Base-by-base conservation (phyloP, 2,888 invertebrate species). In the Andricus curvator region DNA sequence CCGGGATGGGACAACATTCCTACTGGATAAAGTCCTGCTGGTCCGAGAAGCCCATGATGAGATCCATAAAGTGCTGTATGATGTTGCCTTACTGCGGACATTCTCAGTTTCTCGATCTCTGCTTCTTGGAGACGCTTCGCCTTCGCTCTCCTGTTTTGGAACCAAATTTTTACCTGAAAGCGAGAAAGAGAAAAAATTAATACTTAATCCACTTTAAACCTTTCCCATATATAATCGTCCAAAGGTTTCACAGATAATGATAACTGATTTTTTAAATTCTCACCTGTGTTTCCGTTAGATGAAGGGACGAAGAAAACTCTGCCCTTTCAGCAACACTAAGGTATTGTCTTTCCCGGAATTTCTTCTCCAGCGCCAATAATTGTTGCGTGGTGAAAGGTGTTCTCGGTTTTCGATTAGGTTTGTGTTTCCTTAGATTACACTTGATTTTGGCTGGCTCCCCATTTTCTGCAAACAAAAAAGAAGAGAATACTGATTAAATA, bases 361-460 rank as follows among this genome's bases (percentile, higher is more conserved):
- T 99, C 94, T 97, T 97, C 93, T 99, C 99, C 85, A 99, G 94
- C 3, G 98, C 97, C 83, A 98, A 94, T 77, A 99, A 94, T 92
- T 99, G 99, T 91, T 99, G 98, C 2, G 99, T 98, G n/a, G 99
- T 99, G 94, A 99, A 99, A 0, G 99, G 99, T 0, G 99, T 99
- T 79, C 99, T 95, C 0, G 99, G 99, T 93, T 99, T 99, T 86
- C 99, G 95, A 94, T 99, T 99, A 37, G 98, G 98, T 92, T 99
- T 99, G 94, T 99, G 99, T 92, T 99, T 99, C 88, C 99, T 94
- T 85, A 99, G 95, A 93, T 97, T 96, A 93, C 97, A 98, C 92
- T 97, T 97, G 88, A 98, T 94, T 93, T 97, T 97, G 1, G 97
- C 96, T n/a, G 96, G 96, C 89, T 97, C 97, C 15, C 96, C 96